A percentile compares a stretch with the other conserved stretches of the same genome.
Evolutionary conservation across 2,888 invertebrate genomes (phyloP).

Genomic region (Lathronympha strigana): DNA sequence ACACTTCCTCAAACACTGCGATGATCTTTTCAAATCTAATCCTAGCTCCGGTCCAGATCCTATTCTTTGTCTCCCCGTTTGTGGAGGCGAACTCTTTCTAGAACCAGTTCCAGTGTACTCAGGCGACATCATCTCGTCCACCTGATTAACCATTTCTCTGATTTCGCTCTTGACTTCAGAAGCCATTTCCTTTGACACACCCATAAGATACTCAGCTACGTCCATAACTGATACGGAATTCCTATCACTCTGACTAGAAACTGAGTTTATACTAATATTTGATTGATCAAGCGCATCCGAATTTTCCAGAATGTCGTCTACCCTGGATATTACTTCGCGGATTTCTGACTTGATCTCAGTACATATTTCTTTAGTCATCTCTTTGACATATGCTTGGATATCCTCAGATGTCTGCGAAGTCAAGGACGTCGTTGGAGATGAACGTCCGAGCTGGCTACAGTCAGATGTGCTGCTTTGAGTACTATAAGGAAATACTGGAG

Average conservation of each 20-base stretch:
- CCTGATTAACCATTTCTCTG: constrained; percentile 88
- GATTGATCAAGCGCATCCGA: constrained; percentile 85
- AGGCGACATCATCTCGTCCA: constrained; percentile 87
- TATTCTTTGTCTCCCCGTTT: constrained; percentile 68
- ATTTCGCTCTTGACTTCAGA: constrained; percentile 92
- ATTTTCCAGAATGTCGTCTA: constrained; percentile 90
- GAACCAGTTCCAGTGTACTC: constrained; percentile 67
- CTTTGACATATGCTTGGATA: constrained; percentile 89
- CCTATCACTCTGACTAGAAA: constrained; percentile 85
- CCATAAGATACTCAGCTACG: constrained; percentile 91
- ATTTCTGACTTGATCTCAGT: constrained; percentile 93
- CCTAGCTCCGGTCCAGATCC: constrained; percentile 78
- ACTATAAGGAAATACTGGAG: constrained; percentile 75
- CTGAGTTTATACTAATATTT: constrained; percentile 77
- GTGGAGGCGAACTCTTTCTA: constrained; percentile 78
- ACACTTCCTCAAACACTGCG: constrained; percentile 70
- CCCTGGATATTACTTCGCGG: constrained; percentile 90
- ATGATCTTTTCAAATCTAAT: constrained; percentile 64
- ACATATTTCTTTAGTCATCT: constrained; percentile 90
- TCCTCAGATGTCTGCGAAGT: constrained; percentile 85
- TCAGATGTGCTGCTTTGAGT: constrained; percentile 81
- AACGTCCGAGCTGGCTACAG: constrained; percentile 81
- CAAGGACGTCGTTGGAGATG: constrained; percentile 83
- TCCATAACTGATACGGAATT: constrained; percentile 90
- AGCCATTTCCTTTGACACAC: constrained; percentile 90